phyloP scores from a whole-genome alignment of 2,113 vertebrate species.

The Toxostoma redivivum region DNA sequence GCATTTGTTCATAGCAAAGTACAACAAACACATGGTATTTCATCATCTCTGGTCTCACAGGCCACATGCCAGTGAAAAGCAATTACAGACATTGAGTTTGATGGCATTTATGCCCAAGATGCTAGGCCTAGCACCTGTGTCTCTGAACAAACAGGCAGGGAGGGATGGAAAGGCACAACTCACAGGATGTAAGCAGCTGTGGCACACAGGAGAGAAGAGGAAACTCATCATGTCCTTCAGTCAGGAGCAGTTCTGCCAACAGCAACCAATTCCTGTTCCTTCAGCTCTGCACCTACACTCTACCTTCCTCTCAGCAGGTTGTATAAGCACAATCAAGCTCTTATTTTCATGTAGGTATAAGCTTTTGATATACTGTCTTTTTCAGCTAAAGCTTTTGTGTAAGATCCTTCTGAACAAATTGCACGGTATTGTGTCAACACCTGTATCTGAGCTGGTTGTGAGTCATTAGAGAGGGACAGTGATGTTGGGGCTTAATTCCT shows the following conservation, averaged over 20 bases:
- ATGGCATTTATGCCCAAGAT: not conserved
- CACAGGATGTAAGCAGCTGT: not conserved
- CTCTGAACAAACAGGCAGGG: not conserved
- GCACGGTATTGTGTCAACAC: not conserved
- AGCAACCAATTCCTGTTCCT: not conserved
- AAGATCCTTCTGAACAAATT: not conserved
- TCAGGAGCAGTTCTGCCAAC: not conserved
- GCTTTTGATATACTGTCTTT: not conserved
- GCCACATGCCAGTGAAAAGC: not conserved
- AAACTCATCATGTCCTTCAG: rapidly evolving
- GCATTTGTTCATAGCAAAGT: not conserved
- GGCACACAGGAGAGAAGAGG: not conserved
- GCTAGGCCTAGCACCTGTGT: not conserved
- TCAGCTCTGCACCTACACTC: not conserved
- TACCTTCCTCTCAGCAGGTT: not conserved
- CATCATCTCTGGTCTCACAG: not conserved
- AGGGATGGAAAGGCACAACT: not conserved
- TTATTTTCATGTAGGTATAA: not conserved
- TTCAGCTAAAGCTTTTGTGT: not conserved
- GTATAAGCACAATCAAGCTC: not conserved
- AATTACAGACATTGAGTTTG: not conserved
- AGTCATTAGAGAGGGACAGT: not conserved
- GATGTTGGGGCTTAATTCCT: not conserved
- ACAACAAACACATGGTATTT: not conserved
- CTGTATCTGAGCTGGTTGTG: not conserved